phyloP scores from a whole-genome alignment of 2,888 invertebrate species.

The Digitonthophagus gazella region DNA sequence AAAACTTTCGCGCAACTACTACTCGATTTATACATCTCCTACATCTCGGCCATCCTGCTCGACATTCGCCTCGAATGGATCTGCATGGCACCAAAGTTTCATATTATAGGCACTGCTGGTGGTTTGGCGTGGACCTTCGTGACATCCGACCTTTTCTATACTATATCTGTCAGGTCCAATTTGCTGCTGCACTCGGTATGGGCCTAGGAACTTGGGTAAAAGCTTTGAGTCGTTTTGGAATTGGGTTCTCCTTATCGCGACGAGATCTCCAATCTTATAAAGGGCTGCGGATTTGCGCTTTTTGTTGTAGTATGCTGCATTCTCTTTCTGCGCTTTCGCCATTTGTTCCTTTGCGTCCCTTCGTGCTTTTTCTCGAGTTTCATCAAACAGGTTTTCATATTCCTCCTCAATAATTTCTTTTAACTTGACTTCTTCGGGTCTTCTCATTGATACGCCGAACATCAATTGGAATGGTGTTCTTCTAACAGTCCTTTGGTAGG shows the following conservation, averaged over 20 bases:
- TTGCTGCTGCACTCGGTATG: conserved; percentile 9
- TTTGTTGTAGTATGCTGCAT: conserved; percentile 1
- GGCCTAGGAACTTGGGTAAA: conserved; percentile 18
- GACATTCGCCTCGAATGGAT: conserved; percentile 19
- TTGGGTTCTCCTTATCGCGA: no score
- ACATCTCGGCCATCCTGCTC: conserved; percentile 18
- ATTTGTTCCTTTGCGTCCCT: conserved; percentile 7
- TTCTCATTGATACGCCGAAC: conserved; percentile 7
- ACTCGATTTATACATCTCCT: no score
- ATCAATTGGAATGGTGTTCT: conserved; percentile 13
- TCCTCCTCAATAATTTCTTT: conserved; percentile 23
- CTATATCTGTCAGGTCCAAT: conserved; percentile 17
- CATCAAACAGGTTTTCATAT: conserved; percentile 25
- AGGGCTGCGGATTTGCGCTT: conserved; percentile 14
- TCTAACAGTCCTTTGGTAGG: conserved; percentile 5
- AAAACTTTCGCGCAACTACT: no score
- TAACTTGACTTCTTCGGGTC: neutral
- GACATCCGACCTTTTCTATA: conserved; percentile 13
- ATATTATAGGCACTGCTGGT: conserved; percentile 13
- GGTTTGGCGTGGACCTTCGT: conserved; percentile 9
- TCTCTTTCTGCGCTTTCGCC: conserved; percentile 8
- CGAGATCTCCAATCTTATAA: no score
- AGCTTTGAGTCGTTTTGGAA: no score
- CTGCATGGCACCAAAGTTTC: conserved; percentile 9
- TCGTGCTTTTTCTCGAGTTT: neutral